Evolutionary conservation across 2,888 invertebrate genomes (phyloP), one percentile per base, ranked within the genome.

Genomic region (Nomada flava): DNA sequence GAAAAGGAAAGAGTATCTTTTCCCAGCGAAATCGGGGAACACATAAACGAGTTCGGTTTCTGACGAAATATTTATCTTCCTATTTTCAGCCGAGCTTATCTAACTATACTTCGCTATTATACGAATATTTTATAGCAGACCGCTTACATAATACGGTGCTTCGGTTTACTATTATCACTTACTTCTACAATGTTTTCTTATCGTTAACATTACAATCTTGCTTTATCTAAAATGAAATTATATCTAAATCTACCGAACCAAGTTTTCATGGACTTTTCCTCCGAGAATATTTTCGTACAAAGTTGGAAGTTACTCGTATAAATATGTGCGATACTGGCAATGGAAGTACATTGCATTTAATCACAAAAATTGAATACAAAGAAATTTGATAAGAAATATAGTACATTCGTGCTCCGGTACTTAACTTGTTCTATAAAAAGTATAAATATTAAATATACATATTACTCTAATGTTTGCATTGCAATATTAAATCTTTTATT

Each of bases 51-150:
- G 44, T 42, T 64, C 69, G 53, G n/a, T 44, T 65, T 67, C 47
- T 67, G 64, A 71, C 53, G 77, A 80, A 80, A 78, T 64, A 64
- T 69, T 77, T 77, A 77, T 80, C 72, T 78, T 68, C 42, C 63
- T 64, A 77, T 72, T 59, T 77, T 26, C 78, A 63, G 62, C 11
- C 53, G 18, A 15, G 60, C 73, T 81, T 78, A 81, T 81, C 78
- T 73, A 73, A 73, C 72, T 68, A 69, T 81, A 60, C 52, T 69
- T 67, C 50, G 53, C 65, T 60, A 70, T 60, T 77, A 67, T 29
- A 68, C 70, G 44, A 76, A 72, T 64, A 68, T 76, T 81, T 53
- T 52, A 36, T 59, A 59, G 60, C 57, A 50, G 57, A 55, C 73
- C 52, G 63, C 60, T 83, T 83, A 75, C 52, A 60, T 69, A 83